These are phyloP conservation scores for Lepus europaeus DNA, from an alignment of 2,113 vertebrate species.

Conservation along the genomic window DNA sequence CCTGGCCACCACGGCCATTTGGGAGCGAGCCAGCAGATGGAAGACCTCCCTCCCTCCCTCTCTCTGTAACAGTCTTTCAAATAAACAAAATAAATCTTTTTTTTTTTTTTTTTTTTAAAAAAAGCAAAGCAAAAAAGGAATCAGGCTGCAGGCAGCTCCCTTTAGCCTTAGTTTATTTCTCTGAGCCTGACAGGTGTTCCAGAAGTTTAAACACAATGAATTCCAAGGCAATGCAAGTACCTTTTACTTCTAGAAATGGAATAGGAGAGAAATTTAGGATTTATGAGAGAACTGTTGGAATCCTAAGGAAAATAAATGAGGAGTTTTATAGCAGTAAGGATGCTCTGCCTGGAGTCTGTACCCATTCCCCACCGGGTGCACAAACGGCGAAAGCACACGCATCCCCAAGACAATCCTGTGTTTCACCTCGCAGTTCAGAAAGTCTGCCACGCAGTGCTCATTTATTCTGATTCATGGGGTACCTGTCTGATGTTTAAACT, in stretches of 20 bases:
- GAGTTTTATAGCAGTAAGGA: conserved; percentile 13
- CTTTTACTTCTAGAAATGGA: conserved; percentile 31
- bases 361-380: not conserved
- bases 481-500: not conserved
- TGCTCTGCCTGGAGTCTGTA: not conserved
- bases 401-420: not conserved
- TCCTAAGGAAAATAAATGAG: not conserved
- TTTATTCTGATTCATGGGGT: not conserved
- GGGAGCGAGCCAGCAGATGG: no score
- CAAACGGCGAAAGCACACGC: not conserved
- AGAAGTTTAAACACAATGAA: conserved; percentile 19
- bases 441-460: not conserved
- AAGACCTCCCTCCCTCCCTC: no score
- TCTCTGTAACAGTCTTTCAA: no score
- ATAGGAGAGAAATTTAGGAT: not conserved
- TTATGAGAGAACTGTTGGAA: not conserved
- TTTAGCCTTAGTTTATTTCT: not conserved
- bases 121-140: no score
- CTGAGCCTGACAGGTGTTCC: not conserved
- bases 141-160: not conserved
- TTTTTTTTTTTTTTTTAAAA: no score
- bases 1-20: no score
- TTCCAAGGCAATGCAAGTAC: not conserved
- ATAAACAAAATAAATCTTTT: no score
- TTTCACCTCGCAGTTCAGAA: not conserved